Base-by-base conservation (phyloP, 2,888 invertebrate species). In the Drosophila incognita region DNA sequence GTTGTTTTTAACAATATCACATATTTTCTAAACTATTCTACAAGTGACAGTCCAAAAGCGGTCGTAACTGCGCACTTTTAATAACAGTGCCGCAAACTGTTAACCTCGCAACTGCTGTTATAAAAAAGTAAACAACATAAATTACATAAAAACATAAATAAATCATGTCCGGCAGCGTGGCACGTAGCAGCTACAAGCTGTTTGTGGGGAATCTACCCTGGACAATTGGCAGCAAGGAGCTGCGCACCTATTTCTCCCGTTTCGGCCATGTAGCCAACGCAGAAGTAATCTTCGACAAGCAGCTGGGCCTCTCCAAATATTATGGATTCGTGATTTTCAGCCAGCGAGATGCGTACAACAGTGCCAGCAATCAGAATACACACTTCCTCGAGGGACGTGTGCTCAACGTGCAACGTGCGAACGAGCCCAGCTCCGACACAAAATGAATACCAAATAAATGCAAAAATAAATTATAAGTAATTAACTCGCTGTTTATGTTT, bases 161-260 rank as follows among this genome's bases (percentile, higher is more conserved):
- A 29, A 24, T 36, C 33, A 91, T 91, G 91, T 84, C 92, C 4
- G 76, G 73, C 61, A 83, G 66, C 58, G 60, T 78, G 48, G 79
- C 64, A 10, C 87, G 91, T 4, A 87, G 81, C 70, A 69, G 94
- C 18, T 95, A 95, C 82, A 96, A 95, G 93, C 93, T 97, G 36
- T 96, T 96, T 91, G 95, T 97, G 69, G 95, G 95, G 82, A 97
- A 97, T 91, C 90, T 98, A 69, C 96, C 97, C 6, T 98, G 97
- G 97, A 97, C 97, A 2, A 94, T 97, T 36, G 94, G 96, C 60
- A 94, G 95, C 79, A 94, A 94, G 35, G 97, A 97, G 89, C 93
- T 98, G 49, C 94, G 95, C 85, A 94, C 95, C 68, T 96, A 97
- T 90, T 97, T 97, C 84, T 95, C 96, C 42, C 95, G 96, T 88